Evolutionary conservation across 2,113 vertebrate genomes (phyloP), one percentile per base, ranked within the genome.

Genomic region (Accipiter cooperii): DNA sequence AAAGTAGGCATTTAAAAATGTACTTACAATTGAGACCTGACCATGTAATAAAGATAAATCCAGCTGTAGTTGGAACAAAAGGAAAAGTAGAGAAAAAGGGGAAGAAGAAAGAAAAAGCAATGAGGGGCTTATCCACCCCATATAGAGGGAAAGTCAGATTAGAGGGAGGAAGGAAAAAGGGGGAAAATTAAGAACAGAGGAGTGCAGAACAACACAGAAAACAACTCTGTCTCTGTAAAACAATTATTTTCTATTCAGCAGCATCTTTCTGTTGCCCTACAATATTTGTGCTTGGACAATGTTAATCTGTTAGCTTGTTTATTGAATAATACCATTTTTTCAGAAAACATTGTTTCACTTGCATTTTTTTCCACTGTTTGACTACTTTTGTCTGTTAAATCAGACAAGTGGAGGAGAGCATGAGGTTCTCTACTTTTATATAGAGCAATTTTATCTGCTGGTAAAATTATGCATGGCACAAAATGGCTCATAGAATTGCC

Each of bases 351-450:
- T 34, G 40, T 60, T 87, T 76, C 8, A 38, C 10, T 85, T 65
- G 8, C 18, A 17, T 70, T 63, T 83, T 90, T 76, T 33, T 33
- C 44, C 44, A 52, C 26, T 26, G 7, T 64, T 91, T 94, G 3
- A 8, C 73, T 83, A 15, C 13, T 78, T 90, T 83, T 89, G 5
- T 36, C 20, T 54, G 10, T 77, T 86, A 86, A 75, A 79, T 55
- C n/a, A 49, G 84, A 82, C 0, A 1, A 74, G 14, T 49, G 10
- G 22, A 64, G 46, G 17, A 63, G 29, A 68, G 21, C 1, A 0
- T 76, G 49, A 65, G 11, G 6, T 36, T 91, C 86, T 91, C 61
- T 85, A 65, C 19, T 71, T 93, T 73, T 40, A 22, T 40, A 31
- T 3, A 69, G 71, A 70, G 65, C 25, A 65, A 70, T 74, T 65